These are phyloP conservation scores for Trachops cirrhosus DNA, from an alignment of 2,797 vertebrate genomes.

Conservation along the genomic window DNA sequence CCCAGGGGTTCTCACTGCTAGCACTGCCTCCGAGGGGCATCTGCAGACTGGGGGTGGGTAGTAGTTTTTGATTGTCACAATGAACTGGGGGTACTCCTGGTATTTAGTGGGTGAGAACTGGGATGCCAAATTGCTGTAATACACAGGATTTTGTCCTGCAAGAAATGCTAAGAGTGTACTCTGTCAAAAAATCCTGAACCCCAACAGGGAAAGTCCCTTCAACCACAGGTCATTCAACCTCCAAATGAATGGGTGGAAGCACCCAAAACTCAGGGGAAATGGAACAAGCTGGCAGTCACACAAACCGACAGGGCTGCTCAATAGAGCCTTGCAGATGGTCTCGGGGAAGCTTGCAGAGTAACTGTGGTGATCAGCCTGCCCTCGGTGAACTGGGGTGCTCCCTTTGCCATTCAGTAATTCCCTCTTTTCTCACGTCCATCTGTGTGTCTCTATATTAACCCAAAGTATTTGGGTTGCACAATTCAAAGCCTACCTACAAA, in stretches of 20 bases:
- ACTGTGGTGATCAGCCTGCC: neutral
- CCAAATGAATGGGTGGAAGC: neutral
- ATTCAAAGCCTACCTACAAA: neutral
- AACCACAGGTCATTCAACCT: neutral
- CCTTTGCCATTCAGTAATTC: neutral
- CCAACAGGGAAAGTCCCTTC: neutral
- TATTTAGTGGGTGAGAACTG: neutral
- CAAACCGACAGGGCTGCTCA: neutral
- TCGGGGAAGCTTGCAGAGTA: neutral
- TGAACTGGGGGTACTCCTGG: neutral
- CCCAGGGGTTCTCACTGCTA: neutral
- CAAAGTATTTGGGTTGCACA: neutral
- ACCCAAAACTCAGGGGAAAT: neutral
- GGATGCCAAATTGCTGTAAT: neutral
- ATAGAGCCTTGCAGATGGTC: neutral
- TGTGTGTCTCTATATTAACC: neutral
- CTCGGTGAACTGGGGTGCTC: neutral
- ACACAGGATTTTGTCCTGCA: neutral
- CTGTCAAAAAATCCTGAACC: neutral
- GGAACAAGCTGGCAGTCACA: neutral
- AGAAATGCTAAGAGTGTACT: neutral
- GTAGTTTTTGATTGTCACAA: neutral
- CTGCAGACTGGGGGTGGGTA: neutral
- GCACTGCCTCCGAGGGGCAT: too few species aligned
- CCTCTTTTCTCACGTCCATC: neutral